These are phyloP conservation scores for Hydrolagus colliei DNA, from an alignment of 2,797 vertebrate genomes.

Conservation along the genomic window DNA sequence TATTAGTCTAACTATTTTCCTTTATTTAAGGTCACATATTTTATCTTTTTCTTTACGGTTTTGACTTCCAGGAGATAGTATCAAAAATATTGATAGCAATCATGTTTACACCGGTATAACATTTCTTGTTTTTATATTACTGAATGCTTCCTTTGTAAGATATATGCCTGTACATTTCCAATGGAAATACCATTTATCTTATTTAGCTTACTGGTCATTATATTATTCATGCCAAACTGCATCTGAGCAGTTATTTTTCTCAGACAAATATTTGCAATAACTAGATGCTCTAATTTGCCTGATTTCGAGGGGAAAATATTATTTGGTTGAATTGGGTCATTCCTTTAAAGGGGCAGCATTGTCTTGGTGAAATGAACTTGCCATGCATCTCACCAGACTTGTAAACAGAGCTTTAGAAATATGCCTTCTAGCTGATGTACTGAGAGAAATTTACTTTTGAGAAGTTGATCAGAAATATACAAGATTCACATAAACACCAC, in stretches of 20 bases:
- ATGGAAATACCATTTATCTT: constrained; percentile 23
- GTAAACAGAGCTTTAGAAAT: not conserved
- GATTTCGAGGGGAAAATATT: not conserved
- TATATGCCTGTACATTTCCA: not conserved
- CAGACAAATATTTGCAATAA: constrained; percentile 19
- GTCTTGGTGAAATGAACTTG: not conserved
- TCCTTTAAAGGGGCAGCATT: not conserved
- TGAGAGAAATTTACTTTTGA: not conserved
- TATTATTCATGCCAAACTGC: not conserved
- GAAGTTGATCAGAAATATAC: not conserved
- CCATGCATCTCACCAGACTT: not conserved
- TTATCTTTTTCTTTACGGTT: not conserved
- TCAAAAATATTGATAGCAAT: constrained; percentile 9
- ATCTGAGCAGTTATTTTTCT: constrained; percentile 19
- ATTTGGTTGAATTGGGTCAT: constrained; percentile 9
- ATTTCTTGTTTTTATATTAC: not conserved
- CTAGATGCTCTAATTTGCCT: not conserved
- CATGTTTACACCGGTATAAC: not conserved
- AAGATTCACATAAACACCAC: not conserved
- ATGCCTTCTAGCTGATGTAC: not conserved
- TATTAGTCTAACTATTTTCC: no score
- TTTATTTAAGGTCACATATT: not conserved
- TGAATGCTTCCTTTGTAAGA: not conserved
- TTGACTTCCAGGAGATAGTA: not conserved
- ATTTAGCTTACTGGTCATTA: not conserved